Evolutionary conservation across 35 echinoderm and acorn worm genomes (phyloP).

Genomic region (Patiria miniata): DNA sequence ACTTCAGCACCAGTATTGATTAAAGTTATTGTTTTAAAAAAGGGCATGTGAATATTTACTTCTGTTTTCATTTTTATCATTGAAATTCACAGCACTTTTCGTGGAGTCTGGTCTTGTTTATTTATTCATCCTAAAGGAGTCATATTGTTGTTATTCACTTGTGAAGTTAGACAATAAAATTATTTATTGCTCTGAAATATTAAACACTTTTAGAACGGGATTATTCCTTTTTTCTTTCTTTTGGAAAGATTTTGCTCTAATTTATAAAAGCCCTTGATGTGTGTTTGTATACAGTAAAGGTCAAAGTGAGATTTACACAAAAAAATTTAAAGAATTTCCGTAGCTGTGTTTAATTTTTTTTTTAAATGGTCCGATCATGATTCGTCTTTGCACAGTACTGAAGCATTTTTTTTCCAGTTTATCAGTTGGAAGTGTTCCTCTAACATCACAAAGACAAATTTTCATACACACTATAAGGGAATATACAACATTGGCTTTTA

Average conservation of each 20-base stretch:
- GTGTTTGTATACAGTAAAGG: slow-evolving; percentile 14
- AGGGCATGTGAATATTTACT: background rate
- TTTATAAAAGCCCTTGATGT: background rate
- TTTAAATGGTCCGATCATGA: too few relatives aligned
- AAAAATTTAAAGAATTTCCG: background rate
- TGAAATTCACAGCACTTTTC: background rate
- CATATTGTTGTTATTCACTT: slow-evolving; percentile 3
- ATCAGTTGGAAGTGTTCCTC: too few relatives aligned
- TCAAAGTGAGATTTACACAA: background rate
- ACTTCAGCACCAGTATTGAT: too few relatives aligned
- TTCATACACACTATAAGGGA: too few relatives aligned
- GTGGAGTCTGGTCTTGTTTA: background rate
- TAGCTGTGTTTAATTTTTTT: too few relatives aligned
- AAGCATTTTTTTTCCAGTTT: too few relatives aligned
- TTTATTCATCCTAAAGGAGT: background rate
- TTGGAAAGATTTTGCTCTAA: slow-evolving; percentile 11
- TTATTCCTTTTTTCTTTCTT: background rate
- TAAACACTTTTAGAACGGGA: background rate
- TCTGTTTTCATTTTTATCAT: background rate
- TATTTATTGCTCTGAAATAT: slow-evolving; percentile 34
- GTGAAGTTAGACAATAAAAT: slow-evolving; percentile 14
- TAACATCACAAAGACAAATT: too few relatives aligned
- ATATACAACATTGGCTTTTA: too few relatives aligned
- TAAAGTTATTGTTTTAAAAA: background rate
- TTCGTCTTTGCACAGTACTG: too few relatives aligned